A percentile compares a stretch with the other conserved stretches of the same genome.
phyloP scores from a whole-genome alignment of 2,113 vertebrate genomes.

The Toxotes chatareus region DNA sequence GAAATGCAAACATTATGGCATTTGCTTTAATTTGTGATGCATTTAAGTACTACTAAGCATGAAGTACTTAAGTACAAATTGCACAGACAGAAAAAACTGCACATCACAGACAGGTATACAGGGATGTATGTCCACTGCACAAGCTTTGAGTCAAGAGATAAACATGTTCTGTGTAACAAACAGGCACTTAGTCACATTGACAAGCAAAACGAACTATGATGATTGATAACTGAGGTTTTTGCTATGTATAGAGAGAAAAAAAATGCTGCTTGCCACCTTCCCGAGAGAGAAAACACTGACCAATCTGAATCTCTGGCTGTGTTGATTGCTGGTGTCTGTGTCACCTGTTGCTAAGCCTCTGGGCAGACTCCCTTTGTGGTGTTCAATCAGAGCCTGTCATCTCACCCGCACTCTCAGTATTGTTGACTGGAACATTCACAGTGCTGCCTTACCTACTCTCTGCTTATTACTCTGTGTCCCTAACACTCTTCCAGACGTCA shows the following conservation, averaged over 20 bases:
- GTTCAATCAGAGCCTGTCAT: constrained; percentile 49
- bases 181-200: constrained; percentile 30
- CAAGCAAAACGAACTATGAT: constrained; percentile 26
- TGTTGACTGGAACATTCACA: constrained; percentile 32
- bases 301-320: constrained; percentile 63
- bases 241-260: constrained; percentile 25
- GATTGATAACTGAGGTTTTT: constrained; percentile 32
- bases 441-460: constrained; percentile 3
- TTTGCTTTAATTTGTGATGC: constrained; percentile 9
- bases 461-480: constrained; percentile 13
- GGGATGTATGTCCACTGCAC: background rate
- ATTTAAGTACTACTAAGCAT: background rate
- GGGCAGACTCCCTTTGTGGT: constrained; percentile 64
- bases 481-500: background rate
- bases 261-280: constrained; percentile 22
- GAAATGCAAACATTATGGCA: background rate
- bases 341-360: constrained; percentile 82
- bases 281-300: constrained; percentile 43
- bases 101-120: background rate
- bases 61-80: constrained; percentile 1
- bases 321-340: constrained; percentile 65
- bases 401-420: constrained; percentile 14
- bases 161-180: constrained; percentile 41
- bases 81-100: background rate
- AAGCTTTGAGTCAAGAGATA: constrained; percentile 24